Evolutionary conservation across 53 echinoderm and acorn worm species (phyloP).

Genomic region (Stichopus horrens): DNA sequence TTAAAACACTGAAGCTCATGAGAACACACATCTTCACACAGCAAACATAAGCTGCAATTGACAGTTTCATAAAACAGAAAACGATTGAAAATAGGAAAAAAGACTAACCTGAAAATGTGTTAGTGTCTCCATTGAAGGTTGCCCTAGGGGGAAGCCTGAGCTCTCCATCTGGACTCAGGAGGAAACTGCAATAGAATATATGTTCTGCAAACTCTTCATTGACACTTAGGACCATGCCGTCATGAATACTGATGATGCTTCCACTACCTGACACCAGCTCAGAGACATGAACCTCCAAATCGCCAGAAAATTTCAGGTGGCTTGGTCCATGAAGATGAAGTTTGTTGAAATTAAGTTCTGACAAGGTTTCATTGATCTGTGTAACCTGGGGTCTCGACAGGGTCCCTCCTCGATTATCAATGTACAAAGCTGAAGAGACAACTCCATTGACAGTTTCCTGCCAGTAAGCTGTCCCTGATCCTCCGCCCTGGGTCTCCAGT

Average conservation of each 20-base stretch:
- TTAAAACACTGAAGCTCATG: too few relatives aligned
- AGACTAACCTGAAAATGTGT: constrained; percentile 71
- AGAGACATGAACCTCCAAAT: constrained; percentile 41
- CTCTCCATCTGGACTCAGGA: constrained; percentile 70
- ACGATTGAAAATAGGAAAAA: background rate
- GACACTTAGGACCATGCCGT: constrained; percentile 77
- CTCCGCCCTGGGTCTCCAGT: constrained; percentile 54
- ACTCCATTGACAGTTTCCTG: constrained; percentile 50
- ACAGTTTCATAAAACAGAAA: too few relatives aligned
- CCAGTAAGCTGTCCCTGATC: constrained; percentile 74
- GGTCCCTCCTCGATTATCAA: constrained; percentile 61
- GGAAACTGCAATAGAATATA: constrained; percentile 70
- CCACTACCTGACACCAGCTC: background rate
- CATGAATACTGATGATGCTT: constrained; percentile 68
- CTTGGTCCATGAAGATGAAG: constrained; percentile 69
- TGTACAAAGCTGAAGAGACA: constrained; percentile 60
- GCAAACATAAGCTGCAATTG: too few relatives aligned
- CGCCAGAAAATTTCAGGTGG: constrained; percentile 62
- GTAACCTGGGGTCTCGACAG: constrained; percentile 50
- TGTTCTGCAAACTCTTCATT: constrained; percentile 56
- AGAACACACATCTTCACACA: too few relatives aligned
- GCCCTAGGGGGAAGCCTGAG: constrained; percentile 76
- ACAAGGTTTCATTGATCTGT: constrained; percentile 64
- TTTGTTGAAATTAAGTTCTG: constrained; percentile 67
- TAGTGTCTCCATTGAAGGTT: constrained; percentile 73